Conservation (phyloP, 1,140 invertebrate genomes). For the Glossosoma conforme region DNA sequence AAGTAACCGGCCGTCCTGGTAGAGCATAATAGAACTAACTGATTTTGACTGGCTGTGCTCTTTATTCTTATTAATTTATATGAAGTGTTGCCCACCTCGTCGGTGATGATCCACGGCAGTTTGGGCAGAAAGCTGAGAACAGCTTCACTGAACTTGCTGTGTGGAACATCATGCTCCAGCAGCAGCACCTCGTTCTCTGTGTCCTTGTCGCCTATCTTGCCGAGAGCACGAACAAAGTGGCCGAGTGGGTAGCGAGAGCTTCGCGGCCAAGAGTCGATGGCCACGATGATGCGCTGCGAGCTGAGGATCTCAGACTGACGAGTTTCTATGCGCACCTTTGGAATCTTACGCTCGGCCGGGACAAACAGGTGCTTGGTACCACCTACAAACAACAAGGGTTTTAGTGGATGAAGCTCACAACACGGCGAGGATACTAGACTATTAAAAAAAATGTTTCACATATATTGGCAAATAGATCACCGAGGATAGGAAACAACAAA, state of each 20-base stretch:
- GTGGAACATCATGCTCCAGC: conserved; percentile 95
- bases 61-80: background rate
- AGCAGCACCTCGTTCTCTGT: conserved; percentile 95
- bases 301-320: conserved; percentile 76
- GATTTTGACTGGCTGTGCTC: background rate
- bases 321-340: conserved; percentile 88
- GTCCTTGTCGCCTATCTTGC: conserved; percentile 70
- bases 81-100: conserved; percentile 55
- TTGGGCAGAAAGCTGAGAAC: conserved; percentile 90
- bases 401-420: no score
- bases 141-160: conserved; percentile 89
- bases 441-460: no score
- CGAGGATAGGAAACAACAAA: no score
- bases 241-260: conserved; percentile 73
- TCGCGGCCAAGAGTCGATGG: conserved; percentile 89
- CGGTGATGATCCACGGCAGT: conserved; percentile 84
- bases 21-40: no score
- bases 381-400: conserved; percentile 47
- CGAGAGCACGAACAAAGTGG: conserved; percentile 84
- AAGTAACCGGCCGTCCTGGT: no score
- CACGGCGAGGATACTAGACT: no score
- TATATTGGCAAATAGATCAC: no score
- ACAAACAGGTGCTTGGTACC: conserved; percentile 77
- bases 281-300: conserved; percentile 84
- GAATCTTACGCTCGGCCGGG: conserved; percentile 84